Conservation (phyloP, 2,888 invertebrate species). For the Pseudolycoriella hygida region DNA sequence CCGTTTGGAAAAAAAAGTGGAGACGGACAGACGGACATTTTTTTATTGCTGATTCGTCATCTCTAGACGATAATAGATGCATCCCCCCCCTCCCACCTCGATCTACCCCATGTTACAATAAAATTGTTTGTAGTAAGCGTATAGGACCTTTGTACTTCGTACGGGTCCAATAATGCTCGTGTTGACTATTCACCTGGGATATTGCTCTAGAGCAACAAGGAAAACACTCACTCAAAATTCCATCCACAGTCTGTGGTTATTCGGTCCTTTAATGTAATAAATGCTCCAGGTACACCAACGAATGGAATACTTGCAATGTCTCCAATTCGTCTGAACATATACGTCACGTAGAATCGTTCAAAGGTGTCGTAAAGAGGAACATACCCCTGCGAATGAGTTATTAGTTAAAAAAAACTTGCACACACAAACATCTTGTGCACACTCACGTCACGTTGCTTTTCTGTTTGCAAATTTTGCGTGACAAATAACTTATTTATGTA, state of each 20-base stretch:
- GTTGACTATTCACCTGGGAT: too few species aligned
- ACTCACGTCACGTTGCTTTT: constrained; percentile 56
- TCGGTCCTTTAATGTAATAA: constrained; percentile 69
- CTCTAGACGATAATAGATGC: too few species aligned
- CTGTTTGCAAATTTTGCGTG: constrained; percentile 60
- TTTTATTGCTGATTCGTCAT: too few species aligned
- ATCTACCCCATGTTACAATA: too few species aligned
- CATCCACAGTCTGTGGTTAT: constrained; percentile 76
- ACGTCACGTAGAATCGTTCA: constrained; percentile 77
- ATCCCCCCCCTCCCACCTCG: too few species aligned
- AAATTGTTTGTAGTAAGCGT: too few species aligned
- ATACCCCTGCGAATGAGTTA: constrained; percentile 43
- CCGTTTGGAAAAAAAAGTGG: too few species aligned
- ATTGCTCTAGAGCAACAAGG: too few species aligned
- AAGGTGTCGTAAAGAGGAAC: constrained; percentile 68
- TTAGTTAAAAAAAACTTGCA: constrained; percentile 6
- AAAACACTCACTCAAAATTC: constrained; percentile 64
- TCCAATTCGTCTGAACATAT: constrained; percentile 79
- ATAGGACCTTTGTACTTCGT: too few species aligned
- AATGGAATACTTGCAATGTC: constrained; percentile 96
- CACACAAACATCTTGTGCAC: constrained; percentile 2
- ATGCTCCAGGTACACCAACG: constrained; percentile 80
- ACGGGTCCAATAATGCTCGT: too few species aligned
- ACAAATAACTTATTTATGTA: constrained; percentile 81
- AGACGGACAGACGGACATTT: too few species aligned